Percentiles rank a stretch among this genome's conserved stretches.
Evolutionary conservation across 2,113 vertebrate genomes (phyloP).

Genomic region (Camelus dromedarius): DNA sequence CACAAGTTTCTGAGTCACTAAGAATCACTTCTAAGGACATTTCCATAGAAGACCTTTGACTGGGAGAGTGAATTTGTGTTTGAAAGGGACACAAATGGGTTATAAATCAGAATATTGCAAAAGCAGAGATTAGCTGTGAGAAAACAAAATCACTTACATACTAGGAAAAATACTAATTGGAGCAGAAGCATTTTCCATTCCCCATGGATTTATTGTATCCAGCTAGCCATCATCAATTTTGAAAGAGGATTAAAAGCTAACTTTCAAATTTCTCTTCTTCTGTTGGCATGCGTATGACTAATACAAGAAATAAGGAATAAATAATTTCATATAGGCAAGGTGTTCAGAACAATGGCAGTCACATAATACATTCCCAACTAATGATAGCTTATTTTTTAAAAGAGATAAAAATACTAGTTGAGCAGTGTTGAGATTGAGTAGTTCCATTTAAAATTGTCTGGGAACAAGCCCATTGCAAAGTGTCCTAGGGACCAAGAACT

Average conservation of each 20-base stretch:
- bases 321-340: background rate
- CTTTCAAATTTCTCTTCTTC: conserved; percentile 13
- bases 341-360: background rate
- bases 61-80: background rate
- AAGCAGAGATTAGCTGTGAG: background rate
- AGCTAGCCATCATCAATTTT: background rate
- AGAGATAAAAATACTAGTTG: background rate
- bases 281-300: background rate
- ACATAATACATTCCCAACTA: background rate
- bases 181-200: background rate
- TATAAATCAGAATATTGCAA: conserved; percentile 20
- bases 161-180: background rate
- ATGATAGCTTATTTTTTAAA: background rate
- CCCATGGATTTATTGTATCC: background rate
- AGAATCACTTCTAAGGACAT: background rate
- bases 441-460: background rate
- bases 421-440: background rate
- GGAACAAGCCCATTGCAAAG: background rate
- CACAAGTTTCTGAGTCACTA: background rate
- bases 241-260: background rate
- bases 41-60: background rate
- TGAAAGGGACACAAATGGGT: background rate
- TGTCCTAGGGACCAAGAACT: background rate
- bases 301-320: background rate
- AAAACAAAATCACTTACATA: background rate